Evolutionary conservation across 2,797 vertebrate species (phyloP).

Genomic region (Chiloscyllium punctatum): DNA sequence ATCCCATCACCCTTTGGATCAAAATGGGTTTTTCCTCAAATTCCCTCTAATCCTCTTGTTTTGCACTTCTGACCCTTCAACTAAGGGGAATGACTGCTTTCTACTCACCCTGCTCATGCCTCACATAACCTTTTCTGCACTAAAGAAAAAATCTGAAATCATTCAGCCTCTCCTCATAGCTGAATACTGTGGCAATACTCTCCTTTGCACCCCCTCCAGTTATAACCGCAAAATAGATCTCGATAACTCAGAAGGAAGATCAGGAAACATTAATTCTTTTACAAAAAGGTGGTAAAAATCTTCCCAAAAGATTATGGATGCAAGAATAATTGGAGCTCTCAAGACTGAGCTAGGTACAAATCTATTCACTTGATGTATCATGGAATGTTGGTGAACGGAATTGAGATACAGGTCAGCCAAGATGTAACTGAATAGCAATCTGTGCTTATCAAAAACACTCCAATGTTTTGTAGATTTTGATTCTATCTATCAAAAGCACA

Average conservation of each 20-base stretch:
- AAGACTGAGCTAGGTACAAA: background rate
- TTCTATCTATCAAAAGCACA: background rate
- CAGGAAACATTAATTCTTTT: background rate
- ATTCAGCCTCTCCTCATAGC: too few species aligned
- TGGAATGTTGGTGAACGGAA: background rate
- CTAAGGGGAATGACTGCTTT: too few species aligned
- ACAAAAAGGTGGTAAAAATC: background rate
- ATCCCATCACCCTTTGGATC: too few species aligned
- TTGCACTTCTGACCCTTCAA: too few species aligned
- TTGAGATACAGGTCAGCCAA: background rate
- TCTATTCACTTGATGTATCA: background rate
- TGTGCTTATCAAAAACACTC: background rate
- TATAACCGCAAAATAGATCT: background rate
- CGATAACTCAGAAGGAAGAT: background rate
- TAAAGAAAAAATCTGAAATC: too few species aligned
- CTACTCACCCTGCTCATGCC: too few species aligned
- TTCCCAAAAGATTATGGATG: background rate
- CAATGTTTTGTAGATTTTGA: background rate
- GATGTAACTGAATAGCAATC: background rate
- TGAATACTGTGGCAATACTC: too few species aligned
- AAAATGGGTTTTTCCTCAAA: too few species aligned
- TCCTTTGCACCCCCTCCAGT: too few species aligned
- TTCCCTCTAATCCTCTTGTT: too few species aligned
- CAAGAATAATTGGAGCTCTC: background rate
- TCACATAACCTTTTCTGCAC: too few species aligned